Base-by-base conservation (phyloP, 2,888 invertebrate genomes). In the Carterocephalus palaemon region DNA sequence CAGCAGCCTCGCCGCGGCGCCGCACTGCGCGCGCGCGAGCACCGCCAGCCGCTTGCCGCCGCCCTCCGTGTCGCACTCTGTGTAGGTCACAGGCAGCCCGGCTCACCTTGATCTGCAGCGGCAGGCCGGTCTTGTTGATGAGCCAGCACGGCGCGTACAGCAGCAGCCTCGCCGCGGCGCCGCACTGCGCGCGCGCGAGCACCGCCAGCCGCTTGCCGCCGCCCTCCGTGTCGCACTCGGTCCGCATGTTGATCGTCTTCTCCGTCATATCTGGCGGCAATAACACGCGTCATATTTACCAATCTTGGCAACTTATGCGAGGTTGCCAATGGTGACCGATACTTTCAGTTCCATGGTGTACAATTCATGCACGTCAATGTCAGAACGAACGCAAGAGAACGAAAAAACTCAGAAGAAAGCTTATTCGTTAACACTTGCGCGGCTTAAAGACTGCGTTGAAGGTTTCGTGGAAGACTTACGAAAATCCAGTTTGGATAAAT, bases 121-220 rank as follows among this genome's bases (percentile, higher is more conserved):
- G 95, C 49, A 96, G 78, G 7, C 94, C 94, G 2, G 95, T 93
- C 77, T 95, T 95, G 79, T 97, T 97, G 53, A 96, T 91, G 62
- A 97, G 89, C 96, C 96, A 97, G 72, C 93, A 95, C 8, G 94
- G 94, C 1, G 94, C 91, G 69, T 93, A 92, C 62, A 95, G 84
- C 61, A 89, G 89, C 40, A 95, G 73, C 51, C 91, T 89, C 75
- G 91, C 90, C 57, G 89, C 89, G 37, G 89, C 89, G 22, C 86
- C 86, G 38, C 91, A 85, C 47, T 90, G 91, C 10, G 92, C 87
- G 53, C 90, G 90, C 16, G 93, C 89, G 62, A 91, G 90, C 33
- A 95, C 83, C 12, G 90, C 88, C 54, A 94, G 83, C 57, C 92
- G 90, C 56, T 91, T 91, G 59, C 88, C 89, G 24, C 88, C 87